Percentiles rank a stretch among this genome's conserved stretches.
Conservation (phyloP, 1,140 invertebrate genomes). For the Drosophila yakuba region DNA sequence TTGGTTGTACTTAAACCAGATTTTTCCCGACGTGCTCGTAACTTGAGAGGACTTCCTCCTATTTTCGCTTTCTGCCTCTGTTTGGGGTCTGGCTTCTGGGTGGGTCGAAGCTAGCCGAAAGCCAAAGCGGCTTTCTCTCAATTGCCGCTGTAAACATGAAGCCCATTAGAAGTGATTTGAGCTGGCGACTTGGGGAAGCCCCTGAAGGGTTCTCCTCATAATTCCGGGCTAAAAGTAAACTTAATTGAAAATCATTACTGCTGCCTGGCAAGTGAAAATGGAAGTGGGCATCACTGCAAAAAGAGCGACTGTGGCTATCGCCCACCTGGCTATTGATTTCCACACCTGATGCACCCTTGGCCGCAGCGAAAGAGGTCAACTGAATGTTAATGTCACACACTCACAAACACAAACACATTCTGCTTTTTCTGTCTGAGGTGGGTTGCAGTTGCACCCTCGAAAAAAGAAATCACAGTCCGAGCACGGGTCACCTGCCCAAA, state of each 20-base stretch:
- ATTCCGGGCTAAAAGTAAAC: constrained; percentile 62
- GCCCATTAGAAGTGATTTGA: constrained; percentile 83
- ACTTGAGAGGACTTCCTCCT: constrained; percentile 45
- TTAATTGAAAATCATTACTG: constrained; percentile 80
- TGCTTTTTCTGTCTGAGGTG: constrained; percentile 30
- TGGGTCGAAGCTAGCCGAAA: constrained; percentile 48
- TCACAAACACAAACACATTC: constrained; percentile 14
- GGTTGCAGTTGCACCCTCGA: constrained; percentile 31
- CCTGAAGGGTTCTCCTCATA: constrained; percentile 68
- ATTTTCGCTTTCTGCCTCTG: constrained; percentile 37
- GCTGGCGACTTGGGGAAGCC: constrained; percentile 72
- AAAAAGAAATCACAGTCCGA: constrained; percentile 73
- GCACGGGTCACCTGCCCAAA: constrained; percentile 66
- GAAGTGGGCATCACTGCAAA: neutral
- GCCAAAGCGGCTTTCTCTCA: constrained; percentile 80
- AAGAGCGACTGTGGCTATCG: neutral
- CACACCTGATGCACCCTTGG: constrained; percentile 75
- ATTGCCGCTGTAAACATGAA: constrained; percentile 84
- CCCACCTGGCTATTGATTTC: constrained; percentile 69
- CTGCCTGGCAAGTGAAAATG: constrained; percentile 11
- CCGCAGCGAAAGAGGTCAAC: constrained; percentile 76
- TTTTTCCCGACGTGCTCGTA: constrained; percentile 34
- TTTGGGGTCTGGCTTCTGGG: constrained; percentile 54
- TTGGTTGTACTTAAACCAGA: neutral
- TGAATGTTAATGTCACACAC: constrained; percentile 80